A percentile compares a stretch with the other conserved stretches of the same genome.
These are phyloP conservation scores for Sinosuthora webbiana DNA, from an alignment of 2,113 vertebrate species.

Conservation along the genomic window DNA sequence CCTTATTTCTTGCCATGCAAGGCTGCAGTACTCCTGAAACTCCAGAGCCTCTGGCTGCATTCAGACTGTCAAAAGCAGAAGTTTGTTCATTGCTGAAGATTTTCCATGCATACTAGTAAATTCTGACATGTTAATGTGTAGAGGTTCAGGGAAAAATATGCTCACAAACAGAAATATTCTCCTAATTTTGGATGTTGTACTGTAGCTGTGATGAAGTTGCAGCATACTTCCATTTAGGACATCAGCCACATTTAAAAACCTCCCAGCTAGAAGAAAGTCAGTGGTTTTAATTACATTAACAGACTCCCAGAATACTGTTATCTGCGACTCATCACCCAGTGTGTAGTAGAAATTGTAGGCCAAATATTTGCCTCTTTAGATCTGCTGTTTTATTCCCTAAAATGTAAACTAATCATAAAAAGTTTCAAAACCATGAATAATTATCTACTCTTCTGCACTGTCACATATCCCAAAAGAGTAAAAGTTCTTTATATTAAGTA, in stretches of 20 bases:
- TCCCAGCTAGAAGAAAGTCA: not conserved
- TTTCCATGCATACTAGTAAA: not conserved
- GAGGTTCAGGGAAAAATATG: not conserved
- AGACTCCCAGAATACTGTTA: not conserved
- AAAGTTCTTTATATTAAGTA: not conserved
- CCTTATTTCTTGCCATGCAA: rapidly evolving
- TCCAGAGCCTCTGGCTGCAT: not conserved
- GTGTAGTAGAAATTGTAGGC: not conserved
- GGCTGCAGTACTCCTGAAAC: not conserved
- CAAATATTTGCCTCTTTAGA: not conserved
- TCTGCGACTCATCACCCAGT: not conserved
- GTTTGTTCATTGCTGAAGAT: not conserved
- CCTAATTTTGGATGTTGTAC: not conserved
- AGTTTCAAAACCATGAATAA: not conserved
- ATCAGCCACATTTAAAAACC: not conserved
- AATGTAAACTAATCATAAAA: not conserved
- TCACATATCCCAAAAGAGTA: not conserved
- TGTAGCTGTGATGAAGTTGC: not conserved
- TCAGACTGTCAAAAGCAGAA: not conserved
- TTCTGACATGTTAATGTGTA: not conserved
- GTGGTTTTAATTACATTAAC: not conserved
- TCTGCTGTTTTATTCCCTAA: not conserved
- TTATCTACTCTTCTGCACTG: not conserved
- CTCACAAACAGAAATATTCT: not conserved
- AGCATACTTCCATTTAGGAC: not conserved